Evolutionary conservation across 2,888 invertebrate species (phyloP).

Genomic region (Notodonta dromedarius): DNA sequence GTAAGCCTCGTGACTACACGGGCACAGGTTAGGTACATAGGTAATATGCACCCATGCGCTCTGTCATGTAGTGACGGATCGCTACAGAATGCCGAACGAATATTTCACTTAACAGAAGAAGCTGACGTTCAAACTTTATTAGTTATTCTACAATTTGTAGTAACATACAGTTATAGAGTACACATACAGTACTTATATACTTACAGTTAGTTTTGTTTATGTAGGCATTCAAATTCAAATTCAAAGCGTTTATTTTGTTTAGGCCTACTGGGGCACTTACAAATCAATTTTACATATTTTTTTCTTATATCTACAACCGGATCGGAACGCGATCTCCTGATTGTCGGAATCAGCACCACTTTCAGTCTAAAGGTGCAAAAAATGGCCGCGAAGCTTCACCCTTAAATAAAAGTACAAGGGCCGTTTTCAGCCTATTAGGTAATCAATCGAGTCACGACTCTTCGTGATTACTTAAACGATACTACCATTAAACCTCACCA

Average conservation of each 20-base stretch:
- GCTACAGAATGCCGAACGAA: not conserved
- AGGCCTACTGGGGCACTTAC: no score
- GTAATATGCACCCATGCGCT: conserved; percentile 38
- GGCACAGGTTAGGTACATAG: conserved; percentile 48
- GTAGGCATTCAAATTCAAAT: no score
- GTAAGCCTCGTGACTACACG: conserved; percentile 69
- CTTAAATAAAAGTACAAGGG: conserved; percentile 47
- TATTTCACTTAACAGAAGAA: conserved; percentile 8
- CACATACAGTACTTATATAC: no score
- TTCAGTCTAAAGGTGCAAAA: conserved; percentile 37
- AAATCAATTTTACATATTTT: no score
- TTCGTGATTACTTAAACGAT: conserved; percentile 51
- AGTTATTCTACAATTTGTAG: no score
- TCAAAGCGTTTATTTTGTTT: no score
- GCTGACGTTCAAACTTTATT: conserved; percentile 11
- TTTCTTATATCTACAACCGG: no score
- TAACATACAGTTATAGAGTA: no score
- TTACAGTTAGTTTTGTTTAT: no score
- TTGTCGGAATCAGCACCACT: conserved; percentile 6
- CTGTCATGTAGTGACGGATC: not conserved
- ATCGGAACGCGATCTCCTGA: no score
- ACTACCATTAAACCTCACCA: conserved; percentile 29
- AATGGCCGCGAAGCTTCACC: conserved; percentile 43
- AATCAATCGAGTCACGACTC: conserved; percentile 58
- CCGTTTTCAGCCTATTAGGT: conserved; percentile 48